Base-by-base conservation (phyloP, 2,113 vertebrate genomes). In the Perca fluviatilis region DNA sequence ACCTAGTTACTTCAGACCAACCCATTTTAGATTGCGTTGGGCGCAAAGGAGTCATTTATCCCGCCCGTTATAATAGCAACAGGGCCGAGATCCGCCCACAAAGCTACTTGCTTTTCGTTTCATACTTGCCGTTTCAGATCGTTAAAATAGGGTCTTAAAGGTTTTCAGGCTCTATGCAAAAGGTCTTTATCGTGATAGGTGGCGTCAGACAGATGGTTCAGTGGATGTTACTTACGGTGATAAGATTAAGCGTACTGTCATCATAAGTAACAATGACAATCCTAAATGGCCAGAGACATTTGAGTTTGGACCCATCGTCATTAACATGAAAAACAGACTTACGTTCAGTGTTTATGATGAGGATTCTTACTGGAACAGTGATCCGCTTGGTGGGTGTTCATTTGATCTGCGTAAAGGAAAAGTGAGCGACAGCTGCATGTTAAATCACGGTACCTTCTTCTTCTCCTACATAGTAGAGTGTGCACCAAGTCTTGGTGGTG, bases 261-360 rank as follows among this genome's bases (percentile, higher is more conserved):
- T 91, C 0, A 85, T 96, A 13, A 6, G 9, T 60, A 12, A 95
- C 12, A 14, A 93, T 14, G 64, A 96, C 74, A 78, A 96, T 25
- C 96, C 96, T 1, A 5, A 0, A 2, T 97, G 96, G 96, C 0
- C 0, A 0, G 51, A 66, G 1, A 67, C 0, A 1, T 91, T 96
- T 78, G n/a, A 94, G 1, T 93, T 96, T 6, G 92, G 92, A 27
- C 0, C 84, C 0, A 81, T 95, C 60, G 19, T 62, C 3, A 71
- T 97, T 6, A 16, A 43, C 27, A 81, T 57, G 0, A 21, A 0
- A 1, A 67, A 66, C 0, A 61, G 33, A 27, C 72, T 97, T 3
- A 83, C 0, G 8, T 88, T 97, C 5, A 30, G 50, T 23, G 93
- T 96, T 27, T 96, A 94, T 91, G 96, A 97, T 12, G 69, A 46